Conservation (phyloP, 2,888 invertebrate species). For the Alsophila aescularia region DNA sequence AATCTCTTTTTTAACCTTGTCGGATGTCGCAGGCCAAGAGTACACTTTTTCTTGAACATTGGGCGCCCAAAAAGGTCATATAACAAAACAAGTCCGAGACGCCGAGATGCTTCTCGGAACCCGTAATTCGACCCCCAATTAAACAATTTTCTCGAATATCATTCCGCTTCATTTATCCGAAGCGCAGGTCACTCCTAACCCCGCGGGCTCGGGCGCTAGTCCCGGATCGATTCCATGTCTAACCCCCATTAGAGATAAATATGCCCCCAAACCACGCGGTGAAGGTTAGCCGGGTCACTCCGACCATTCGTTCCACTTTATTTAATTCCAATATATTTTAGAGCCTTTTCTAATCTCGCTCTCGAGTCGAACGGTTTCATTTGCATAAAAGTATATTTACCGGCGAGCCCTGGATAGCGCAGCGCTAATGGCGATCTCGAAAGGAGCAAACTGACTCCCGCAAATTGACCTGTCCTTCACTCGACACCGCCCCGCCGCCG, state of each 20-base stretch:
- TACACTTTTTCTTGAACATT: conserved; percentile 33
- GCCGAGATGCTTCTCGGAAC: conserved; percentile 57
- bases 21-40: conserved; percentile 40
- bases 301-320: conserved; percentile 62
- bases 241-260: conserved; percentile 81
- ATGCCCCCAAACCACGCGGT: conserved; percentile 76
- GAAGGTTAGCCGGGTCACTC: conserved; percentile 63
- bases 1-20: conserved; percentile 14
- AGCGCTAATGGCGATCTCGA: conserved; percentile 59
- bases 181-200: conserved; percentile 70
- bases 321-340: conserved; percentile 57
- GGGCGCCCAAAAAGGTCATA: conserved; percentile 52
- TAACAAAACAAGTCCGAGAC: conserved; percentile 53
- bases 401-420: conserved; percentile 49
- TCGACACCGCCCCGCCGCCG: conserved; percentile 59
- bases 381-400: conserved; percentile 65
- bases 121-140: conserved; percentile 79
- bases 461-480: conserved; percentile 83
- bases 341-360: conserved; percentile 55
- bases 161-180: conserved; percentile 69
- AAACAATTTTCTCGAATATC: conserved; percentile 82
- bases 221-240: conserved; percentile 71
- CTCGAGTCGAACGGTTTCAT: conserved; percentile 48
- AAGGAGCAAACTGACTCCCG: conserved; percentile 69
- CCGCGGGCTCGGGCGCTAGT: conserved; percentile 73